Base-by-base conservation (phyloP, 2,888 invertebrate genomes). In the Patella pellucida region DNA sequence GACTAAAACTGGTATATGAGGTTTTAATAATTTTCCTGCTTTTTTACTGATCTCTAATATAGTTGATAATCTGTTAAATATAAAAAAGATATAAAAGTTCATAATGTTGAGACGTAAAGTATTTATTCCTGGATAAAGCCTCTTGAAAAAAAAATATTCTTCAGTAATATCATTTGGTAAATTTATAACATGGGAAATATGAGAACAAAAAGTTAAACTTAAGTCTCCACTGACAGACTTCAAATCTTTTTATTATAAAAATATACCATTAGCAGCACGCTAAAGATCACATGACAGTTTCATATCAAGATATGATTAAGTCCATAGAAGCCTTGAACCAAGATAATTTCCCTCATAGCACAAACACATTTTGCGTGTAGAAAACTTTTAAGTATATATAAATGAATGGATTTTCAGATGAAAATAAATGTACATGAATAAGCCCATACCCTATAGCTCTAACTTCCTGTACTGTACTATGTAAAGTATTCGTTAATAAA, bases 31-130 rank as follows among this genome's bases (percentile, higher is more conserved):
- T 3, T 93, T 92, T 0, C 96, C 91, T 5, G 96, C 96, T 3
- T 95, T 94, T 16, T 94, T 94, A 71, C 97, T 96, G 86, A 97
- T 93, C 89, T 96, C 95, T 0, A 97, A 95, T 68, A 97, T 94
- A 4, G 96, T 96, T 90, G 94, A 94, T 85, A 98, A 92, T 87
- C 96, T 96, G 83, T 50, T 79, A 75, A 69, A 69, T 50, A 23
- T 72, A 41, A 41, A 41, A 41, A 41, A 41, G 7, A 9, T 41
- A 41, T 41, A 9, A 41, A 41, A 41, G 41, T 41, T 9, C 41
- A 41, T 41, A 41, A 41, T 41, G 4, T 41, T 9, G 1, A 41
- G 1, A 41, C 41, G 41, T 9, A 41, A 41, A 0, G 9, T 1
- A 41, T 41, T 41, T 9, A 41, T 41, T 41, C 9, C 41, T 41